phyloP scores from a whole-genome alignment of 1,140 invertebrate genomes.

The Drosophila insularis region DNA sequence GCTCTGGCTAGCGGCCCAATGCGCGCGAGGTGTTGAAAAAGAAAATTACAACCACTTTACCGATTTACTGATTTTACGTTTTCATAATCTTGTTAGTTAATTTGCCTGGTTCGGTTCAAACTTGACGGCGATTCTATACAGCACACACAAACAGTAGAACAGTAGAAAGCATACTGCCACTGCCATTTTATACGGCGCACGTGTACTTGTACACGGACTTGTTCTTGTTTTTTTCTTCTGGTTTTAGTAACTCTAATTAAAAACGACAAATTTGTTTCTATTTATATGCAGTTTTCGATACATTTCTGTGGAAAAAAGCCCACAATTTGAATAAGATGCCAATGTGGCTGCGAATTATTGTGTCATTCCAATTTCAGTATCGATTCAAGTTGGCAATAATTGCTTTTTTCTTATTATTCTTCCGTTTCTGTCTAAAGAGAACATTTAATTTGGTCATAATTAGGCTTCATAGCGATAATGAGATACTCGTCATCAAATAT shows the following conservation, averaged over 20 bases:
- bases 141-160: slow-evolving; percentile 39
- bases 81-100: slow-evolving; percentile 81
- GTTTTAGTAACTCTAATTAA: background rate
- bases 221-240: background rate
- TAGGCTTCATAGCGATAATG: slow-evolving; percentile 72
- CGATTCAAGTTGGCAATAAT: slow-evolving; percentile 5
- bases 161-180: slow-evolving; percentile 48
- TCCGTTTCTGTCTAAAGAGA: slow-evolving; percentile 58
- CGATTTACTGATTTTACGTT: slow-evolving; percentile 81
- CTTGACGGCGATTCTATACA: slow-evolving; percentile 47
- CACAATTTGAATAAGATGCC: background rate
- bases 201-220: slow-evolving; percentile 29
- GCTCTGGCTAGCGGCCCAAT: slow-evolving; percentile 74
- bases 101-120: slow-evolving; percentile 63
- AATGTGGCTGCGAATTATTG: background rate
- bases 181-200: slow-evolving; percentile 40
- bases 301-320: no score
- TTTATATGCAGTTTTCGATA: background rate
- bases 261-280: background rate
- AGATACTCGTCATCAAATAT: slow-evolving; percentile 58
- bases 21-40: slow-evolving; percentile 79
- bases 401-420: slow-evolving; percentile 28
- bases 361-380: background rate
- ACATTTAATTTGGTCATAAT: slow-evolving; percentile 64
- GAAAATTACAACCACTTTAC: slow-evolving; percentile 81